Conservation (phyloP, 1,140 invertebrate species). For the Mactra quadrangularis region DNA sequence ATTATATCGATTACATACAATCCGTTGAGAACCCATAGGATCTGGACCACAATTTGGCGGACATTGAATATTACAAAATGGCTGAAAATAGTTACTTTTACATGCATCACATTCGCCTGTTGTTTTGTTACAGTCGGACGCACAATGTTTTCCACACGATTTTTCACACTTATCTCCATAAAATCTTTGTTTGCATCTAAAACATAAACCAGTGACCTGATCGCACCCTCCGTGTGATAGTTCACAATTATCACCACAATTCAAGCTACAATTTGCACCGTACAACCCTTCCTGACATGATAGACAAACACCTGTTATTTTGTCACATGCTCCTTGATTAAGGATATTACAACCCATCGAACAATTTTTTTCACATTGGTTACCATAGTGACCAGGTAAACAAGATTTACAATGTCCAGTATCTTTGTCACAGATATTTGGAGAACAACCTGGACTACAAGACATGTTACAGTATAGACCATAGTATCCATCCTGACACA, state of each 20-base stretch:
- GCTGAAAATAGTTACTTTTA: slow-evolving; percentile 8
- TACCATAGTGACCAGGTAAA: slow-evolving; percentile 2
- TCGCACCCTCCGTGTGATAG: background rate
- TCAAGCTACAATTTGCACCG: background rate
- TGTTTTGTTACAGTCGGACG: slow-evolving; percentile 2
- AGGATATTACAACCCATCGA: background rate
- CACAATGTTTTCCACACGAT: slow-evolving; percentile 10
- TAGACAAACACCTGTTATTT: background rate
- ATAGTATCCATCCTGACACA: slow-evolving; percentile 5
- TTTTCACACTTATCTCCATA: slow-evolving; percentile 14
- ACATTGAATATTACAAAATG: slow-evolving; percentile 12
- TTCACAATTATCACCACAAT: slow-evolving; percentile 15
- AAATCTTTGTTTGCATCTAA: background rate
- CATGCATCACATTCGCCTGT: slow-evolving; percentile 25
- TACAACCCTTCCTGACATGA: slow-evolving; percentile 3
- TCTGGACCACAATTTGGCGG: background rate
- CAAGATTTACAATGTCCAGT: slow-evolving; percentile 3
- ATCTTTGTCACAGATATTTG: slow-evolving; percentile 6
- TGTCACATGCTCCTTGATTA: background rate
- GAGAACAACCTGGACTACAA: slow-evolving; percentile 12
- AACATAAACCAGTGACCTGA: slow-evolving; percentile 15
- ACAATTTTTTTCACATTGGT: slow-evolving; percentile 3
- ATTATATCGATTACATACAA: slow-evolving; percentile 8
- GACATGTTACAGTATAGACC: background rate
- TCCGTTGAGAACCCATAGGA: background rate